These are phyloP conservation scores for Porites cylindrica DNA, from an alignment of 92 coral and sea anemone species.

Conservation along the genomic window DNA sequence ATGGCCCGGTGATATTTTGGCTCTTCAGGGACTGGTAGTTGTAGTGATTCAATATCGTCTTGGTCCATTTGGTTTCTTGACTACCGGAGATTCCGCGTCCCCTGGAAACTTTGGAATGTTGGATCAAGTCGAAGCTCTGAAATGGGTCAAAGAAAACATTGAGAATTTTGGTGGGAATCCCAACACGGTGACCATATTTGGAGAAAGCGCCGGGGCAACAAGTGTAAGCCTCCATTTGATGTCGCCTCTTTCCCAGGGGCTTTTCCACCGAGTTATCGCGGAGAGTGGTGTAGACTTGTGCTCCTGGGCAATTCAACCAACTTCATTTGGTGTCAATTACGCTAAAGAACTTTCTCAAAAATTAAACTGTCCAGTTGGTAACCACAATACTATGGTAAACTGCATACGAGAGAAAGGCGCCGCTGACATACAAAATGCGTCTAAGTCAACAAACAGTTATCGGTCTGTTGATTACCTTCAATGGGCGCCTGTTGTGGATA, in stretches of 20 bases:
- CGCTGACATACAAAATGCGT: slow-evolving; percentile 18
- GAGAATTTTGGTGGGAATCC: slow-evolving; percentile 80
- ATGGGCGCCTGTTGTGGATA: slow-evolving; percentile 67
- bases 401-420: slow-evolving; percentile 39
- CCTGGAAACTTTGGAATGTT: slow-evolving; percentile 78
- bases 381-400: slow-evolving; percentile 18
- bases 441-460: slow-evolving; percentile 1
- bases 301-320: slow-evolving; percentile 44
- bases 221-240: slow-evolving; percentile 76
- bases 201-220: slow-evolving; percentile 83
- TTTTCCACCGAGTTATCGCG: slow-evolving; percentile 77
- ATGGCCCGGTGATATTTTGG: slow-evolving; percentile 40
- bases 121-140: slow-evolving; percentile 81
- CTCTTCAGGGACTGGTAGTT: slow-evolving; percentile 49
- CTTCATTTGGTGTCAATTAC: slow-evolving; percentile 21
- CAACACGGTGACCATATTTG: slow-evolving; percentile 78
- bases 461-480: slow-evolving; percentile 4
- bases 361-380: slow-evolving; percentile 22
- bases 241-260: slow-evolving; percentile 74
- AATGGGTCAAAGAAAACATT: slow-evolving; percentile 77
- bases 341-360: slow-evolving; percentile 44
- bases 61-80: slow-evolving; percentile 56
- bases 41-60: slow-evolving; percentile 58
- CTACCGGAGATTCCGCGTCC: slow-evolving; percentile 63
- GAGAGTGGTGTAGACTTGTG: slow-evolving; percentile 61